A percentile compares a stretch with the other conserved stretches of the same genome.
Evolutionary conservation across 2,113 vertebrate genomes (phyloP).

Genomic region (Ramphastos sulfuratus): DNA sequence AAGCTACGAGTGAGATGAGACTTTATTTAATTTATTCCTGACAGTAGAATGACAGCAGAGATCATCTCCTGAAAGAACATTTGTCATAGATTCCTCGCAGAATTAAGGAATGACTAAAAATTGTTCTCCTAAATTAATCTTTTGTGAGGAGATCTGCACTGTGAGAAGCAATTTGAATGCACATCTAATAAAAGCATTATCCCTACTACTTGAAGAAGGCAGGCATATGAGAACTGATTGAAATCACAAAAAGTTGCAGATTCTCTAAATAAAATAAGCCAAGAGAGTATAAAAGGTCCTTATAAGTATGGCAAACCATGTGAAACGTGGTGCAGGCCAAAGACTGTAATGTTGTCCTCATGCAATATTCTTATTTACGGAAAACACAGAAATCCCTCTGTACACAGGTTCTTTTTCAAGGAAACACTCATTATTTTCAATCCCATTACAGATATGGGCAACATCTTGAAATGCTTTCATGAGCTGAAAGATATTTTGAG

Average conservation of each 20-base stretch:
- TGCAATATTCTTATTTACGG: neutral
- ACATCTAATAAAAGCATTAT: neutral
- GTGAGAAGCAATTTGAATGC: neutral
- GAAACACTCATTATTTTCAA: neutral
- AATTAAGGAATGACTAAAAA: constrained; percentile 19
- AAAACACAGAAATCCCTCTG: neutral
- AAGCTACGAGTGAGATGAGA: neutral
- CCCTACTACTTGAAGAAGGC: neutral
- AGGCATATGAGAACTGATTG: neutral
- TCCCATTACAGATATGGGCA: neutral
- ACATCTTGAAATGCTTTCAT: neutral
- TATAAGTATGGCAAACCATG: neutral
- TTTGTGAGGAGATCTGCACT: constrained; percentile 32
- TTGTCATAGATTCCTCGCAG: constrained; percentile 11
- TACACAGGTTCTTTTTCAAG: neutral
- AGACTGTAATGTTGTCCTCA: neutral
- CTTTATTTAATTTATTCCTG: constrained; percentile 7
- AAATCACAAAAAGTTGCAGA: constrained; percentile 19
- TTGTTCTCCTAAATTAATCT: neutral
- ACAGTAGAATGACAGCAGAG: neutral
- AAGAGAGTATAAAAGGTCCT: neutral
- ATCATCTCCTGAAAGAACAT: constrained; percentile 21
- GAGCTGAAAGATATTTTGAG: neutral
- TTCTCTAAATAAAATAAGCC: neutral
- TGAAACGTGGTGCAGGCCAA: neutral